Evolutionary conservation across 2,113 vertebrate genomes (phyloP), one percentile per base, ranked within the genome.

Genomic region (Sporophila hypoxantha): DNA sequence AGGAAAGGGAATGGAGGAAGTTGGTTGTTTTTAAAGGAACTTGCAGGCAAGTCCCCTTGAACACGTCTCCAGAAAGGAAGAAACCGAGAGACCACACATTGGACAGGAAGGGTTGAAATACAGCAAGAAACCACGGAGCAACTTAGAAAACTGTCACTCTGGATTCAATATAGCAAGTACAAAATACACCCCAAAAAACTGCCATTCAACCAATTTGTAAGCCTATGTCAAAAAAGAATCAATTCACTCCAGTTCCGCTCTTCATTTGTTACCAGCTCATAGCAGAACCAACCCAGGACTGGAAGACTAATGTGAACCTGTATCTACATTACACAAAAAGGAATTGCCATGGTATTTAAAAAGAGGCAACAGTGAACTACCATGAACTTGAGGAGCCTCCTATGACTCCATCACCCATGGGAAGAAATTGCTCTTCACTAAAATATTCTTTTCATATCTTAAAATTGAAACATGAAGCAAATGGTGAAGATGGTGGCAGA

Each of bases 51-150:
- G n/a, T 71, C 20, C 18, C 42, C 20, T 30, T 23, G 8, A 71
- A 67, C 15, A 18, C 7, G 20, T n/a, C 57, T 78, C 53, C 49
- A 64, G 14, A 89, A 64, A 27, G 17, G 12, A 60, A 46, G 49
- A 69, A 76, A 78, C 6, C 2, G 8, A 83, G 25, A 69, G 12
- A 78, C 10, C 10, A 30, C 14, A 34, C 0, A 1, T 0, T 36
- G 41, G 59, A 56, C 30, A 27, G 19, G 30, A 82, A 85, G 18
- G 20, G 17, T 19, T 18, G n/a, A 76, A 82, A 79, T 27, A 73
- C 23, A 42, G 29, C 44, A 82, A 75, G 30, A 79, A 78, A 85
- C 30, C 18, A 67, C 56, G 66, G 6, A 42, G 10, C 22, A 85
- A 32, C 21, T 71, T 59, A 44, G 3, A 75, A 59, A 81, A 53